phyloP scores from a whole-genome alignment of 2,888 invertebrate genomes.

The Lathronympha strigana region DNA sequence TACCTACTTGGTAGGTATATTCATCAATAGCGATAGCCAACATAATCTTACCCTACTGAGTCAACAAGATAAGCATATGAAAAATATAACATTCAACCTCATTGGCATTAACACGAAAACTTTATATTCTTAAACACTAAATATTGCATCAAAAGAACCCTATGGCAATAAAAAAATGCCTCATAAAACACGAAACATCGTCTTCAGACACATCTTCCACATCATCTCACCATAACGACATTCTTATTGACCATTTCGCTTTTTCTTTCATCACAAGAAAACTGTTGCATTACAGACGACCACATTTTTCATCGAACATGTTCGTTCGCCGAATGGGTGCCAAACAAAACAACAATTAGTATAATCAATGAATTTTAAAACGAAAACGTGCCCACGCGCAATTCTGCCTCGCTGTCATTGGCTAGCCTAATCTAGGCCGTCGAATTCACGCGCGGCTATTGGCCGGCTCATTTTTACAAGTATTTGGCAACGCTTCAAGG shows the following conservation, averaged over 20 bases:
- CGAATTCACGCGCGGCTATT: conserved; percentile 54
- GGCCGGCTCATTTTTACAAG: conserved; percentile 56
- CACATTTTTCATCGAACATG: conserved; percentile 54
- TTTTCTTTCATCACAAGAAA: conserved; percentile 24
- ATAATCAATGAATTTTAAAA: conserved; percentile 73
- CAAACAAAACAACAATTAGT: conserved; percentile 72
- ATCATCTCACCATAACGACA: conserved; percentile 4
- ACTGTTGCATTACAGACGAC: conserved; percentile 8
- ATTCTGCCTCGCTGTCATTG: conserved; percentile 56
- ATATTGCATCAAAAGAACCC: not conserved
- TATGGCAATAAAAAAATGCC: not conserved
- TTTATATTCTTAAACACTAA: not conserved
- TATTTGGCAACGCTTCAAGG: conserved; percentile 77
- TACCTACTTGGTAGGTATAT: too few species aligned
- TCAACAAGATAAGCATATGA: not conserved
- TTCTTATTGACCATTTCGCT: conserved; percentile 25
- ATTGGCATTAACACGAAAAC: conserved; percentile 1
- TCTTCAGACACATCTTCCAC: not conserved
- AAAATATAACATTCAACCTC: conserved; percentile 1
- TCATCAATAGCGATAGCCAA: too few species aligned
- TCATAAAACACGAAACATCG: conserved; percentile 8
- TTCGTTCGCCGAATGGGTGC: conserved; percentile 49
- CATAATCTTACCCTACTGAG: too few species aligned
- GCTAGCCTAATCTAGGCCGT: conserved; percentile 57
- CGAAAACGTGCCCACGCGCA: conserved; percentile 74